A percentile compares a stretch with the other conserved stretches of the same genome.
phyloP scores from a whole-genome alignment of 2,113 vertebrate genomes.

The Podocnemis expansa region DNA sequence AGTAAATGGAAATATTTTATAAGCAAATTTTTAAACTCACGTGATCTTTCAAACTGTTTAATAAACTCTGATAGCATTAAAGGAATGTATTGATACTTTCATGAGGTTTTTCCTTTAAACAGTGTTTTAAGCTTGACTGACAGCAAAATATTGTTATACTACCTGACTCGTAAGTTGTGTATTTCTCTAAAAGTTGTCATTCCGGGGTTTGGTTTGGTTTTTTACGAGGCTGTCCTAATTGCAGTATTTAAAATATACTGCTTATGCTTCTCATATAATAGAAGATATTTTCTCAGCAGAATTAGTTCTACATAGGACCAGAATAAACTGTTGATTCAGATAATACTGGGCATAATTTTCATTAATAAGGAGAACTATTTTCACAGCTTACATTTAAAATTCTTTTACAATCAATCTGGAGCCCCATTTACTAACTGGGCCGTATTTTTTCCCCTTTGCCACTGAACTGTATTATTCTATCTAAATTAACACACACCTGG shows the following conservation, averaged over 20 bases:
- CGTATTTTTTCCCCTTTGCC: neutral
- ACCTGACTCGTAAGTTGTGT: neutral
- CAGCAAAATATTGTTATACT: neutral
- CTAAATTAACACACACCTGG: neutral
- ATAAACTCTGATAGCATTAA: neutral
- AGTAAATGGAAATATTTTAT: neutral
- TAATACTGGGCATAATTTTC: neutral
- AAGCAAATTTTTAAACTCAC: fast-evolving
- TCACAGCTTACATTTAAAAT: neutral
- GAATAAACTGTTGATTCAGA: neutral
- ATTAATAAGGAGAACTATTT: neutral
- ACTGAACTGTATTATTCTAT: neutral
- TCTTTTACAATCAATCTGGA: neutral
- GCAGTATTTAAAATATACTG: neutral
- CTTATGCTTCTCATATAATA: neutral
- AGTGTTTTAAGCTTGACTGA: neutral
- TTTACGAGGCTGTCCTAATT: neutral
- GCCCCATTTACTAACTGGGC: neutral
- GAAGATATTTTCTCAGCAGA: neutral
- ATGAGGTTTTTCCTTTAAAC: neutral
- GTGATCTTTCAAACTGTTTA: fast-evolving
- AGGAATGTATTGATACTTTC: neutral
- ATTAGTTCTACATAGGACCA: neutral
- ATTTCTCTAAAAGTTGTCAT: slow-evolving; percentile 4
- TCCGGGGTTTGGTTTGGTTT: too few relatives aligned